Conservation (phyloP, 2,888 invertebrate genomes). For the Morinoia aosen region DNA sequence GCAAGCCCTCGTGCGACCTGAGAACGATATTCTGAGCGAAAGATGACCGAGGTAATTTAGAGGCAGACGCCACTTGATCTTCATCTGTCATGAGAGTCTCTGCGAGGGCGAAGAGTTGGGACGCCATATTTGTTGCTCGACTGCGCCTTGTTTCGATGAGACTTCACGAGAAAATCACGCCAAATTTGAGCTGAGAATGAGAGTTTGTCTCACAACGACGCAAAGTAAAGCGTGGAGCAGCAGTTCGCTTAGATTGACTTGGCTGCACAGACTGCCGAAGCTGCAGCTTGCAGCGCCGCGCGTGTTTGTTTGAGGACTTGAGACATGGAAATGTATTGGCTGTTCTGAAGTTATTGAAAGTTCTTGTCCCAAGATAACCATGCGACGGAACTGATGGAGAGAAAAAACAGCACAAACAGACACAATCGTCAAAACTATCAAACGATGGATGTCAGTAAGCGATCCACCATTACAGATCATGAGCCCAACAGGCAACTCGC, state of each 20-base stretch:
- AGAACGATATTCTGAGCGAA: conserved; percentile 55
- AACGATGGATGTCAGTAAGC: neutral
- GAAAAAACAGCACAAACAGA: neutral
- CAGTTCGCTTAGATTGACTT: neutral
- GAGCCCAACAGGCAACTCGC: neutral
- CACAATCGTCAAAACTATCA: neutral
- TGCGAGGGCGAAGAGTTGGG: conserved; percentile 58
- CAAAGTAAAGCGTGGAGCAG: conserved; percentile 21
- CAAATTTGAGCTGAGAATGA: conserved; percentile 33
- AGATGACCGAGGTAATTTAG: conserved; percentile 67
- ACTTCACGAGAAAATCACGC: conserved; percentile 12
- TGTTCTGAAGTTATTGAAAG: neutral
- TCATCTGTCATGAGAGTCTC: conserved; percentile 67
- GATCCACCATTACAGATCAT: too few relatives aligned
- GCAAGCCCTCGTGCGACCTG: neutral
- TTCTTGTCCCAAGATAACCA: neutral
- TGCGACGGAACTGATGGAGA: neutral
- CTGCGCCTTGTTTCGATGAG: conserved; percentile 51
- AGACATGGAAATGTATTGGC: neutral
- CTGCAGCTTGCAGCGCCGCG: neutral
- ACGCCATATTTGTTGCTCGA: conserved; percentile 67
- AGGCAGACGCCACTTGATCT: conserved; percentile 61
- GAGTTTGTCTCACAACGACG: conserved; percentile 24
- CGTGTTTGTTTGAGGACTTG: neutral
- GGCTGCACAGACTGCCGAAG: neutral